Conservation (phyloP, 64 coral and sea anemone species). For the Montipora capricornis region DNA sequence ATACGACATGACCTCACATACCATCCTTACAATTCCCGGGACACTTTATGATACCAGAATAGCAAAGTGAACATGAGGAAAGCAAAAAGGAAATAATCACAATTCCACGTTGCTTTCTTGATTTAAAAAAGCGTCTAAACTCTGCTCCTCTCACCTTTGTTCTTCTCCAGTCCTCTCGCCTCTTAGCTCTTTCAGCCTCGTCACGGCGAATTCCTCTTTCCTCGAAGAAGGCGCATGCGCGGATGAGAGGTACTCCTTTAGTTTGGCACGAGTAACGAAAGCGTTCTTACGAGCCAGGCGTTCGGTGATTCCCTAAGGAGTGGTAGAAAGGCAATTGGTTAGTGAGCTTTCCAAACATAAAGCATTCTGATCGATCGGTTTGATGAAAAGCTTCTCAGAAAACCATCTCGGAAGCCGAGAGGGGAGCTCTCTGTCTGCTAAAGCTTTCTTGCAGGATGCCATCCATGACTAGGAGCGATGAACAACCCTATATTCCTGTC, state of each 20-base stretch:
- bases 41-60: too few relatives aligned
- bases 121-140: not conserved
- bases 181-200: conserved; percentile 77
- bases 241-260: conserved; percentile 85
- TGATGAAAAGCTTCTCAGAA: not conserved
- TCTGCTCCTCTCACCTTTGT: conserved; percentile 31
- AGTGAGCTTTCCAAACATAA: not conserved
- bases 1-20: too few relatives aligned
- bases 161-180: conserved; percentile 67
- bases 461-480: too few relatives aligned
- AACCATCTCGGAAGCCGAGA: not conserved
- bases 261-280: conserved; percentile 82
- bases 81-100: too few relatives aligned
- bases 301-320: conserved; percentile 78
- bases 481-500: too few relatives aligned
- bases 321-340: not conserved
- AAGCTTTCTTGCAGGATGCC: not conserved
- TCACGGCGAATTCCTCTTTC: conserved; percentile 81
- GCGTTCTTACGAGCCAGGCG: conserved; percentile 89
- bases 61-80: too few relatives aligned
- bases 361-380: not conserved
- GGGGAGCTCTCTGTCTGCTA: not conserved
- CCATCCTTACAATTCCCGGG: too few relatives aligned
- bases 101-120: too few relatives aligned
- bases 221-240: conserved; percentile 77